Conservation (phyloP, 2,113 vertebrate genomes). For the Thamnophis sirtalis region DNA sequence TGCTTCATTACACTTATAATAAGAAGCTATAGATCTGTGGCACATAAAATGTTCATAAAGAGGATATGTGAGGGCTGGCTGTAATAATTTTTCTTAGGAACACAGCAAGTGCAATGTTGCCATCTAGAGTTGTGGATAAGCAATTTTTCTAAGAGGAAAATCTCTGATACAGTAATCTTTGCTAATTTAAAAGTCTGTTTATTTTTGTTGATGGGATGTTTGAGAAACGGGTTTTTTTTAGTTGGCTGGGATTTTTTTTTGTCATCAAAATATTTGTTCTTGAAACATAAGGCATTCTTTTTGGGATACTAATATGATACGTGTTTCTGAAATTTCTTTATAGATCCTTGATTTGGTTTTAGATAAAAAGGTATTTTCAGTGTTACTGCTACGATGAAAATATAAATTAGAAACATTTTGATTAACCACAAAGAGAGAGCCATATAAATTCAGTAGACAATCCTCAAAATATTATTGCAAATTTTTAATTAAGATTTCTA, state of each 20-base stretch:
- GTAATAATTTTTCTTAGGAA: conserved; percentile 60
- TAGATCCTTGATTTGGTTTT: conserved; percentile 31
- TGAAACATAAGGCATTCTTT: conserved; percentile 19
- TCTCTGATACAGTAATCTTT: conserved; percentile 18
- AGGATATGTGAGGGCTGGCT: conserved; percentile 63
- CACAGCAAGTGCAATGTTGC: conserved; percentile 84
- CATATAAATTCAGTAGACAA: conserved; percentile 23
- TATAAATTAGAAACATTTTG: conserved; percentile 11
- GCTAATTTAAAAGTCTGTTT: conserved; percentile 37
- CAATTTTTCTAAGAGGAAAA: conserved; percentile 63
- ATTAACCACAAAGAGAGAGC: conserved; percentile 2
- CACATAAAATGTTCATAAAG: conserved; percentile 81
- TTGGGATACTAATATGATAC: conserved; percentile 15
- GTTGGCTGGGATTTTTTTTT: conserved; percentile 3
- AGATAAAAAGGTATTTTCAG: conserved; percentile 23
- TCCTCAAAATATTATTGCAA: neutral
- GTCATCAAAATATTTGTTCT: conserved; percentile 35
- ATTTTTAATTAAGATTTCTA: conserved; percentile 22
- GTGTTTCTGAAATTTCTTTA: neutral
- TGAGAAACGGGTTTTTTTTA: conserved; percentile 16
- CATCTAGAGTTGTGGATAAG: conserved; percentile 83
- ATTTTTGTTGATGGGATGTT: conserved; percentile 23
- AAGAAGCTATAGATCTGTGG: conserved; percentile 87
- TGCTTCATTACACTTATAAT: conserved; percentile 93
- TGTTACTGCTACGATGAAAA: conserved; percentile 38